A percentile compares a stretch with the other conserved stretches of the same genome.
Conservation (phyloP, 35 echinoderm and acorn worm species). For the Ophioderma brevispina region DNA sequence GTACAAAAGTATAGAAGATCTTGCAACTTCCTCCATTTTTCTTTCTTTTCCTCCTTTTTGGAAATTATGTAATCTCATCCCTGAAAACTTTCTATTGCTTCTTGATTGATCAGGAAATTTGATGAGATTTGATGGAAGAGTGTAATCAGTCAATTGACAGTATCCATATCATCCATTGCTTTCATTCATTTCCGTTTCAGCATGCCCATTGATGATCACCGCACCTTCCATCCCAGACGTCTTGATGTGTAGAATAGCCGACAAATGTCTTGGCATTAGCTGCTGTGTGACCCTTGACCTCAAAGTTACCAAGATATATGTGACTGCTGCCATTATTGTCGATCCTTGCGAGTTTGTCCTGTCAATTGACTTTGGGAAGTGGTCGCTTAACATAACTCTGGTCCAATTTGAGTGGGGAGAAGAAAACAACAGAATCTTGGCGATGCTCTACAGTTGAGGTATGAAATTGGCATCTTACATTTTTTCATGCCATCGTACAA, state of each 20-base stretch:
- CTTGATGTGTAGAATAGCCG: not conserved
- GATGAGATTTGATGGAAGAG: not conserved
- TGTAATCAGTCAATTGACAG: not conserved
- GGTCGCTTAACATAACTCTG: not conserved
- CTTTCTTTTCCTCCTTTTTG: no score
- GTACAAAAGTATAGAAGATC: no score
- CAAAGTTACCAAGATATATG: not conserved
- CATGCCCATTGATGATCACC: not conserved
- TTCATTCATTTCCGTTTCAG: not conserved
- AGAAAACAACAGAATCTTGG: not conserved
- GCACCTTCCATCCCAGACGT: not conserved
- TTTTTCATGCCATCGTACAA: not conserved
- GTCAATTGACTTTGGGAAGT: slow-evolving; percentile 5
- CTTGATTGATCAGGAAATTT: not conserved
- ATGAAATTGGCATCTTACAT: not conserved
- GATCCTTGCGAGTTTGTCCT: slow-evolving; percentile 29
- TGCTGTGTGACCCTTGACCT: slow-evolving; percentile 17
- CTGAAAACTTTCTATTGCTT: not conserved
- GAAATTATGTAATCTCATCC: no score
- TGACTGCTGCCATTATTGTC: not conserved
- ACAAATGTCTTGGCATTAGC: not conserved
- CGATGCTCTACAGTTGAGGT: not conserved
- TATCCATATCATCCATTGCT: not conserved
- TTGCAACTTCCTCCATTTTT: no score
- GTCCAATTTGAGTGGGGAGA: slow-evolving; percentile 12